phyloP scores from a whole-genome alignment of 2,797 vertebrate species.

The Anguilla pacifica region DNA sequence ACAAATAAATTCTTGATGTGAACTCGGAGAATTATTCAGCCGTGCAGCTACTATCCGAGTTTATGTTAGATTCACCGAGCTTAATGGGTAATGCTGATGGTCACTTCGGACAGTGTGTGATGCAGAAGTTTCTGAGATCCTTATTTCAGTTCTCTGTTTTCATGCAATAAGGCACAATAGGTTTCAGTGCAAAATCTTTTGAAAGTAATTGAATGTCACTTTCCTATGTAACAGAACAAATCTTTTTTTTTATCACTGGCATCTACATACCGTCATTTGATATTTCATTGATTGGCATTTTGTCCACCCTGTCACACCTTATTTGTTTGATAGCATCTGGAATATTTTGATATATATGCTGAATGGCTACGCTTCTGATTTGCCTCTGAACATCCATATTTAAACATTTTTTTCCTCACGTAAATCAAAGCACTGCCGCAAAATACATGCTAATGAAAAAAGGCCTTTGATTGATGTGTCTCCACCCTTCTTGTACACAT shows the following conservation, averaged over 20 bases:
- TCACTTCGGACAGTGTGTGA: background rate
- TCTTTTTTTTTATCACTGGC: background rate
- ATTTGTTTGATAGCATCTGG: conserved; percentile 29
- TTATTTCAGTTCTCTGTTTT: background rate
- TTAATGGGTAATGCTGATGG: background rate
- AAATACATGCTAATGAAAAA: conserved; percentile 44
- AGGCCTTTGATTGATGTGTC: conserved; percentile 43
- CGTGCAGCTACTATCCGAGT: conserved; percentile 22
- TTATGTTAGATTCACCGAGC: background rate
- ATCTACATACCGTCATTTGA: background rate
- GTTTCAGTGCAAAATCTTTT: background rate
- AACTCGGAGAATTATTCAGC: conserved; percentile 18
- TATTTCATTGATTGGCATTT: background rate
- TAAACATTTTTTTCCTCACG: conserved; percentile 29
- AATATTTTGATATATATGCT: conserved; percentile 37
- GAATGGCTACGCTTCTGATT: conserved; percentile 32
- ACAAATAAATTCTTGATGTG: conserved; percentile 19
- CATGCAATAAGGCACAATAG: background rate
- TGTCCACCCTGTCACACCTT: conserved; percentile 22
- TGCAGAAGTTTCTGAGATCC: background rate
- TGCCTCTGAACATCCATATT: conserved; percentile 20
- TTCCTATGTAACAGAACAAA: background rate
- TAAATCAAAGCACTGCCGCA: conserved; percentile 32
- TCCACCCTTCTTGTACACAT: conserved; percentile 43
- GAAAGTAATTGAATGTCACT: background rate